Evolutionary conservation across 2,888 invertebrate species (phyloP).

Genomic region (Drosophila melanocephala): DNA sequence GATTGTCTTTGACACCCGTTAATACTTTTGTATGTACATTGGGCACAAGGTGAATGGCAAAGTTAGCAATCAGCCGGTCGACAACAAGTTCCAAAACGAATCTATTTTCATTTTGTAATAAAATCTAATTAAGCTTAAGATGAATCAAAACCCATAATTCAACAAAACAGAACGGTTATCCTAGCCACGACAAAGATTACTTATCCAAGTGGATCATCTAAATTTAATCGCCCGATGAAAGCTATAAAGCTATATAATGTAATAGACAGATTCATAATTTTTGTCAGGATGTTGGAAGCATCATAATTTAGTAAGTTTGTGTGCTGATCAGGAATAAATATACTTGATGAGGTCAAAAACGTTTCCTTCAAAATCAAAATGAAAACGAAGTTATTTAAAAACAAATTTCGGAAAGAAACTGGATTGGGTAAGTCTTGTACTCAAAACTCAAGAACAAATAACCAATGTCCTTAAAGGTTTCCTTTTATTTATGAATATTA

Average conservation of each 20-base stretch:
- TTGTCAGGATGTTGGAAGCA: no score
- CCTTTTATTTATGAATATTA: background rate
- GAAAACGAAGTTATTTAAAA: background rate
- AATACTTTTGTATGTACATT: conserved; percentile 28
- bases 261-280: background rate
- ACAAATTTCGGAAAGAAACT: background rate
- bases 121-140: background rate
- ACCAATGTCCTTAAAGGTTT: background rate
- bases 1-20: conserved; percentile 26
- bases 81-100: conserved; percentile 19
- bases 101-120: background rate
- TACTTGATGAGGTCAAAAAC: background rate
- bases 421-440: no score
- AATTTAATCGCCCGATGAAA: background rate
- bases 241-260: background rate
- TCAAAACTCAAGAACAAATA: background rate
- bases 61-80: conserved; percentile 22
- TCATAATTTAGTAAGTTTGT: background rate
- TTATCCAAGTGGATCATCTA: background rate
- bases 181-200: background rate
- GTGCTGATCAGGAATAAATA: background rate
- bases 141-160: background rate
- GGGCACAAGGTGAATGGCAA: conserved; percentile 43
- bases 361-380: background rate
- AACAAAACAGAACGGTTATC: background rate